Conservation (phyloP, 2,113 vertebrate species). For the Narcine bancroftii region DNA sequence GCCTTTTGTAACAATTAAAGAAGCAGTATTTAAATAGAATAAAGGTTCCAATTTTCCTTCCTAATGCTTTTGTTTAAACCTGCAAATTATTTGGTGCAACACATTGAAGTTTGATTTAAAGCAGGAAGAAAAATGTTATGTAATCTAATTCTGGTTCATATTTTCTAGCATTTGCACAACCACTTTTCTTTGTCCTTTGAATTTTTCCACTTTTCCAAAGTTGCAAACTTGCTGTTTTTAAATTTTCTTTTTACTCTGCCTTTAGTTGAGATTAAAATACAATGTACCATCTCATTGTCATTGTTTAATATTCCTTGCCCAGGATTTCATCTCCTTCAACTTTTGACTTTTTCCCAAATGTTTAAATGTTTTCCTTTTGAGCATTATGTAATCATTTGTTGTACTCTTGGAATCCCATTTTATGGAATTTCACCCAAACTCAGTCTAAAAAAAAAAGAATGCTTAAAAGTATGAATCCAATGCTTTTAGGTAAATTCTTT, state of each 20-base stretch:
- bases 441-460: background rate
- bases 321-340: background rate
- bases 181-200: background rate
- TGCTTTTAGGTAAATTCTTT: background rate
- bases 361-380: background rate
- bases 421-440: background rate
- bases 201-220: background rate
- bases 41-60: conserved; percentile 28
- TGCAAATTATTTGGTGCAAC: background rate
- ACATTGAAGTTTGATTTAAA: background rate
- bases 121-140: background rate
- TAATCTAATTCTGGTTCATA: background rate
- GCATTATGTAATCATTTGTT: too few relatives aligned
- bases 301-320: background rate
- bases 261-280: background rate
- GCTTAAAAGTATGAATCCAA: background rate
- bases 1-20: conserved; percentile 8
- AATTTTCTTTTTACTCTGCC: background rate
- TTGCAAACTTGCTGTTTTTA: background rate
- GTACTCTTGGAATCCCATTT: background rate
- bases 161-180: background rate
- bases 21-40: conserved; percentile 15
- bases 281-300: background rate
- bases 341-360: background rate
- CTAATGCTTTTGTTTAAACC: conserved; percentile 26